A percentile compares a stretch with the other conserved stretches of the same genome.
phyloP scores from a whole-genome alignment of 2,113 vertebrate species.

The Clarias batrachus region DNA sequence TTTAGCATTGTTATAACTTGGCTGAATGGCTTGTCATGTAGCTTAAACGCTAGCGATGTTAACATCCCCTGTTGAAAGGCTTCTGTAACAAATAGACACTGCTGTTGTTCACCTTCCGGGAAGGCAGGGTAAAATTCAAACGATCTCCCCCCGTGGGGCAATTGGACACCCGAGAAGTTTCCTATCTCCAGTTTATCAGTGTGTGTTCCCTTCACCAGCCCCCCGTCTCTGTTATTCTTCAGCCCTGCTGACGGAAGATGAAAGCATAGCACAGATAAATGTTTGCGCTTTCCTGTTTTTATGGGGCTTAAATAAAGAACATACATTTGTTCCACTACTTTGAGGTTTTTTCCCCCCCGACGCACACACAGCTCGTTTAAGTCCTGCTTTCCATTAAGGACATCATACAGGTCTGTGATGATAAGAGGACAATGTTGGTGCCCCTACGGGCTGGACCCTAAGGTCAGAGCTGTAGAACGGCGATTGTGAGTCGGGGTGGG shows the following conservation, averaged over 20 bases:
- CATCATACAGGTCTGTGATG: constrained; percentile 61
- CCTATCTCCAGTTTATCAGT: constrained; percentile 75
- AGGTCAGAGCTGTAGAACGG: constrained; percentile 17
- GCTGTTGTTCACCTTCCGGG: background rate
- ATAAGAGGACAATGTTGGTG: constrained; percentile 64
- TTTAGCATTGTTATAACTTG: background rate
- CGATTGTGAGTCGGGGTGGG: background rate
- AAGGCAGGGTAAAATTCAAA: constrained; percentile 38
- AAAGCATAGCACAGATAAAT: constrained; percentile 73
- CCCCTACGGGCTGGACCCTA: constrained; percentile 57
- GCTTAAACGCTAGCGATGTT: background rate
- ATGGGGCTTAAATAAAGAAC: constrained; percentile 71
- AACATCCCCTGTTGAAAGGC: background rate
- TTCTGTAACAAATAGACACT: constrained; percentile 10
- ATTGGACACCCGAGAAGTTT: constrained; percentile 54
- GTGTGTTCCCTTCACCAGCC: constrained; percentile 28
- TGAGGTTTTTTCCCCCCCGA: constrained; percentile 58
- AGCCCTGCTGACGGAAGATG: constrained; percentile 66
- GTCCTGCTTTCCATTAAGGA: constrained; percentile 75
- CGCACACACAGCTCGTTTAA: background rate
- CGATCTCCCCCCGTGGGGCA: constrained; percentile 23
- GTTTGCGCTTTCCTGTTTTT: constrained; percentile 71
- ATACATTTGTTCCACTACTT: constrained; percentile 57
- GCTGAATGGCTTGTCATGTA: background rate
- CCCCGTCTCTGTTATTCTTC: constrained; percentile 64